These are phyloP conservation scores for Neolamprologus multifasciatus DNA, from an alignment of 2,797 vertebrate genomes.

Conservation along the genomic window DNA sequence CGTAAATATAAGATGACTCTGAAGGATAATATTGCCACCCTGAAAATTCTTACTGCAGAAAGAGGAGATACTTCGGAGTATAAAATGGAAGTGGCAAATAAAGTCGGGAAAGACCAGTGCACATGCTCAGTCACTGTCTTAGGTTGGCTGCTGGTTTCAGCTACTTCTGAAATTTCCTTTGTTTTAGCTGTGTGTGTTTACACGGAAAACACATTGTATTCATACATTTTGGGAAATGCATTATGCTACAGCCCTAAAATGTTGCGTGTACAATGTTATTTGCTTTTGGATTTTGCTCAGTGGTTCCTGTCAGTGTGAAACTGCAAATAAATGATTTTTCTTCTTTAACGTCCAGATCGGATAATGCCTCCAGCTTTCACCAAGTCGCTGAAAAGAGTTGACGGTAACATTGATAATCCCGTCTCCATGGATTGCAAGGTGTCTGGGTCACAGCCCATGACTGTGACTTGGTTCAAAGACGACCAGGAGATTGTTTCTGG, in stretches of 20 bases:
- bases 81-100: conserved; percentile 92
- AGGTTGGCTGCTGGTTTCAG: conserved; percentile 77
- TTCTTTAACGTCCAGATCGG: conserved; percentile 87
- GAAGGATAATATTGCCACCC: conserved; percentile 87
- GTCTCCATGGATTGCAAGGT: conserved; percentile 90
- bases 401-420: conserved; percentile 77
- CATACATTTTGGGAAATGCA: not conserved
- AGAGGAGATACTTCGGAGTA: conserved; percentile 90
- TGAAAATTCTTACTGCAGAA: conserved; percentile 91
- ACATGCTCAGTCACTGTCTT: conserved; percentile 88
- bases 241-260: not conserved
- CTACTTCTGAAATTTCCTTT: not conserved
- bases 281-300: not conserved
- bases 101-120: conserved; percentile 90
- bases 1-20: conserved; percentile 94
- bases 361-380: conserved; percentile 92
- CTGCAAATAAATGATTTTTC: conserved; percentile 42
- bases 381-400: conserved; percentile 88
- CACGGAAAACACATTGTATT: not conserved
- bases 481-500: conserved; percentile 81
- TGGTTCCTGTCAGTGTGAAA: not conserved
- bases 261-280: not conserved
- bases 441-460: conserved; percentile 95
- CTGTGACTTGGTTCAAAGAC: conserved; percentile 91
- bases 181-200: not conserved